Evolutionary conservation across 2,113 vertebrate species (phyloP).

Genomic region (Prionailurus bengalensis): DNA sequence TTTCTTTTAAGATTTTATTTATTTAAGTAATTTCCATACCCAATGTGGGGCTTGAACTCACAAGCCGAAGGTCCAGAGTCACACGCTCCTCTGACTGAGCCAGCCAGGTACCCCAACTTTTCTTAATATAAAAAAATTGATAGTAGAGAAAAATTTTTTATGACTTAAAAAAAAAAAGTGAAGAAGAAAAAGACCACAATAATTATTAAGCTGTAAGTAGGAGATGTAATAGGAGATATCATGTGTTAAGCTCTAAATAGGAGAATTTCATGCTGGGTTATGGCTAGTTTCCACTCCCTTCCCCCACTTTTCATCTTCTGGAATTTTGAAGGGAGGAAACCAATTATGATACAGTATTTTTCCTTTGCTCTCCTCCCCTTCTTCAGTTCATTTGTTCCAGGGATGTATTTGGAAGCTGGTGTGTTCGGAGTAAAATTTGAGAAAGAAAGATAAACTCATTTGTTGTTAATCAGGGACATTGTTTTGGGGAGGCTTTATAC

Average conservation of each 20-base stretch:
- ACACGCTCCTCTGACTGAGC: too few relatives aligned
- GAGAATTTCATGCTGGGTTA: conserved; percentile 42
- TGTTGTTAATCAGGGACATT: conserved; percentile 71
- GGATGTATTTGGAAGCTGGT: conserved; percentile 22
- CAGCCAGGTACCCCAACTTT: neutral
- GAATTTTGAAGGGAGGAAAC: conserved; percentile 65
- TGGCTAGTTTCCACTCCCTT: neutral
- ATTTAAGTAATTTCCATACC: too few relatives aligned
- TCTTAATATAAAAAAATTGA: conserved; percentile 46
- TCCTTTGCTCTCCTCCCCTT: conserved; percentile 36
- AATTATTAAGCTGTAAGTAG: conserved; percentile 39
- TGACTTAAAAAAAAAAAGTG: conserved; percentile 18
- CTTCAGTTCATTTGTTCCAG: conserved; percentile 57
- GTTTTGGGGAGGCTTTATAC: conserved; percentile 66
- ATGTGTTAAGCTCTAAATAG: conserved; percentile 32
- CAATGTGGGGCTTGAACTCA: too few relatives aligned
- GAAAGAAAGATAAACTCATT: conserved; percentile 61
- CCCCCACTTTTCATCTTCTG: neutral
- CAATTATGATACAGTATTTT: neutral
- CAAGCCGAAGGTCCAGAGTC: too few relatives aligned
- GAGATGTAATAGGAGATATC: neutral
- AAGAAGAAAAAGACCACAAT: neutral
- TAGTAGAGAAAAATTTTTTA: conserved; percentile 54
- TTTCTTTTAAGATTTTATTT: too few relatives aligned
- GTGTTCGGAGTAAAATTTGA: conserved; percentile 41